Conservation (phyloP, 2,113 vertebrate genomes). For the Archocentrus centrarchus region DNA sequence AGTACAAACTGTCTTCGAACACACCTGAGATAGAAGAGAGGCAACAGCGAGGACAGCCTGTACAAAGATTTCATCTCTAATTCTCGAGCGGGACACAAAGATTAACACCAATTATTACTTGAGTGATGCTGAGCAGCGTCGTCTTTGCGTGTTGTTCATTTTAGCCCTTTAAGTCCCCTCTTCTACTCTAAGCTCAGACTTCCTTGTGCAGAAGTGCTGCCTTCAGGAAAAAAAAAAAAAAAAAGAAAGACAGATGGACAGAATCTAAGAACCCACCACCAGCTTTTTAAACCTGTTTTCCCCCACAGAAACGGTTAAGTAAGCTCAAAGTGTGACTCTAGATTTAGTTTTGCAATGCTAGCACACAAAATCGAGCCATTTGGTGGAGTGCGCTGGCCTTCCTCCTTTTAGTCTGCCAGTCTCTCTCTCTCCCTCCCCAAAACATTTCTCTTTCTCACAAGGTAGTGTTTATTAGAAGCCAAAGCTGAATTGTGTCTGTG, state of each 20-base stretch:
- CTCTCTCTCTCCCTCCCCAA: conserved; percentile 17
- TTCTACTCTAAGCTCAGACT: conserved; percentile 66
- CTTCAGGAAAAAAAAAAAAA: conserved; percentile 42
- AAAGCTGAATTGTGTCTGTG: conserved; percentile 59
- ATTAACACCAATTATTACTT: conserved; percentile 69
- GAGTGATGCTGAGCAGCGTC: conserved; percentile 47
- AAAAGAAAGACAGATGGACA: conserved; percentile 72
- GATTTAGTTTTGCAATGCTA: conserved; percentile 72
- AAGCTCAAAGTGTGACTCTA: conserved; percentile 73
- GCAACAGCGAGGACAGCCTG: conserved; percentile 55
- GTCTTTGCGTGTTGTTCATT: conserved; percentile 71
- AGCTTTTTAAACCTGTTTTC: conserved; percentile 64
- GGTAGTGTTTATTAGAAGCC: conserved; percentile 63
- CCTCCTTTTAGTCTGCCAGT: conserved; percentile 34
- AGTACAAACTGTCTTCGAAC: conserved; percentile 68
- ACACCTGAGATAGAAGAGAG: conserved; percentile 81
- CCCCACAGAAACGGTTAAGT: conserved; percentile 62
- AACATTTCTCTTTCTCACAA: conserved; percentile 32
- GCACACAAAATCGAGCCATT: conserved; percentile 66
- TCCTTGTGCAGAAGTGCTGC: conserved; percentile 42
- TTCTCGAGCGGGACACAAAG: conserved; percentile 51
- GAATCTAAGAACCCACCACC: conserved; percentile 76
- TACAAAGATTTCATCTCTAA: conserved; percentile 46
- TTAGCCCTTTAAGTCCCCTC: conserved; percentile 84
- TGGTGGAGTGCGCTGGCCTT: conserved; percentile 66